Base-by-base conservation (phyloP, 2,113 vertebrate genomes). In the Eolophus roseicapilla region DNA sequence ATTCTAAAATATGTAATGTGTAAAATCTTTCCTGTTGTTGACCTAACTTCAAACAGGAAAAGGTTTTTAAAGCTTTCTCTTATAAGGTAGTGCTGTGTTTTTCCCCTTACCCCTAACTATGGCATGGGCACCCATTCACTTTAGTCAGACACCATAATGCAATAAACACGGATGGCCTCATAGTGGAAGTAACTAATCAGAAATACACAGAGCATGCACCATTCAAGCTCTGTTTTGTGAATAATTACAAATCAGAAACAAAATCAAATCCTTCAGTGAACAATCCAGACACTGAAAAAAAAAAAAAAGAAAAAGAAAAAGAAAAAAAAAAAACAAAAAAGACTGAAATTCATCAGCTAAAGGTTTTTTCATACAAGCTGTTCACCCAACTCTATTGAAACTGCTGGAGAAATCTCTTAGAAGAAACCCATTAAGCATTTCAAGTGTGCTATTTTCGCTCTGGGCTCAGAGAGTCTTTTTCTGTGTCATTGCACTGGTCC, bases 401-500 rank as follows among this genome's bases (percentile, higher is more conserved):
- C 92, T 85, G 85, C 59, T 92, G 79, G 70, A 92, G 88, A 96
- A 95, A 92, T 92, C 85, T 96, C 71, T 70, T 92, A 95, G 90
- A 95, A 96, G 93, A 95, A 95, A 82, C 23, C 87, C 91, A 96
- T 94, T 94, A 95, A 95, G 89, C 87, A 96, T 93, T 97, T 96
- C 90, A 97, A 96, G 80, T 97, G 88, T 95, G 91, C 79, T 80
- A 85, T 93, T 96, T 96, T 97, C 74, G 28, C 87, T 96, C 84
- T 95, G 88, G 90, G 86, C 83, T 95, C 84, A 68, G 70, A 59
- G 65, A 90, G 86, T 80, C 75, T 94, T 97, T 96, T 97, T 96
- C 96, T 96, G 76, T 95, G 71, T 97, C 95, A 94, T 77, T 94
- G 83, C 93, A 94, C 82, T 90, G 90, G 81, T 95, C 80, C 55